Evolutionary conservation across 2,888 invertebrate genomes (phyloP).

Genomic region (Hirtodrosophila trivittata): DNA sequence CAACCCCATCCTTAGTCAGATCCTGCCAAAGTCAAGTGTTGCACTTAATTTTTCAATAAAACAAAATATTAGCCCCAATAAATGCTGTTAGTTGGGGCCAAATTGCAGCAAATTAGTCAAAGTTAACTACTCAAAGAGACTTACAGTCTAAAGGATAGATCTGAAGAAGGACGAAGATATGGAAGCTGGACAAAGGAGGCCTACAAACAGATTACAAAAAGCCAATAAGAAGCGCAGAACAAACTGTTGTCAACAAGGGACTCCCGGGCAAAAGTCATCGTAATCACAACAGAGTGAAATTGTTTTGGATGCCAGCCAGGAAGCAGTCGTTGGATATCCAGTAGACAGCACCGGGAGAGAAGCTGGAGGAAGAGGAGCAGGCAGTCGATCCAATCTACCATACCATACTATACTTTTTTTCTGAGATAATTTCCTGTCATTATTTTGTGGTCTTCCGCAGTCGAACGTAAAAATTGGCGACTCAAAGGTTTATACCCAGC

Average conservation of each 20-base stretch:
- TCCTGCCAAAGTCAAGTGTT: slow-evolving; percentile 34
- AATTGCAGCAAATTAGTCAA: slow-evolving; percentile 56
- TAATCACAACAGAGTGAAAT: slow-evolving; percentile 73
- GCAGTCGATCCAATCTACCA: slow-evolving; percentile 17
- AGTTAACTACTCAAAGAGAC: slow-evolving; percentile 36
- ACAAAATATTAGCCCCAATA: slow-evolving; percentile 34
- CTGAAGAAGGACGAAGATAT: not conserved
- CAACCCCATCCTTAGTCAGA: too few species aligned
- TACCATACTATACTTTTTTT: slow-evolving; percentile 63
- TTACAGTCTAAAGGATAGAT: not conserved
- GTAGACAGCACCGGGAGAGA: too few species aligned
- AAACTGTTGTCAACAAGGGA: slow-evolving; percentile 36
- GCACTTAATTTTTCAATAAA: slow-evolving; percentile 71
- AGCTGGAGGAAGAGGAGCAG: not conserved
- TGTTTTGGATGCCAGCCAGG: slow-evolving; percentile 73
- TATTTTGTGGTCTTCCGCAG: slow-evolving; percentile 82
- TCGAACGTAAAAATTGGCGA: slow-evolving; percentile 80
- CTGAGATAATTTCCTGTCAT: slow-evolving; percentile 82
- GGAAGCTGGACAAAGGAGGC: slow-evolving; percentile 7
- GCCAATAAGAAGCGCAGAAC: slow-evolving; percentile 38
- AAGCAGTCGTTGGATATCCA: not conserved
- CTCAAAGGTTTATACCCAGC: slow-evolving; percentile 74
- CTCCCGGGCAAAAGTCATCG: slow-evolving; percentile 31
- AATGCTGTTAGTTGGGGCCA: slow-evolving; percentile 36
- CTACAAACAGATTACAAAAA: slow-evolving; percentile 49